These are phyloP conservation scores for Patella ulyssiponensis DNA, from an alignment of 2,888 invertebrate genomes.

Conservation along the genomic window DNA sequence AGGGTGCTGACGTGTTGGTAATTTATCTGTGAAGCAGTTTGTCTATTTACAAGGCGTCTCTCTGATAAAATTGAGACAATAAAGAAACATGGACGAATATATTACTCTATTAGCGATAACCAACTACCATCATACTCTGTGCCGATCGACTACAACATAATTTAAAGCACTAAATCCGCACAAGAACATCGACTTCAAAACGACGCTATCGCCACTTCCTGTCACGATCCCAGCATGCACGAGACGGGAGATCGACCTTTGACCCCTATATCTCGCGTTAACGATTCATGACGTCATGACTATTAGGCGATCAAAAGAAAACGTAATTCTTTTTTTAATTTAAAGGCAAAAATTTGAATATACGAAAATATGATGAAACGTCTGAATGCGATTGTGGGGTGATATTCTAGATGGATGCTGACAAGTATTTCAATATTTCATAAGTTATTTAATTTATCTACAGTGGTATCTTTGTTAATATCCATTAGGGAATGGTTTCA, in stretches of 20 bases:
- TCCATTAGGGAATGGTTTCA: no score
- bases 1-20: no score
- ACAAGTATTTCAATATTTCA: background rate
- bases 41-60: no score
- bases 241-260: constrained; percentile 3
- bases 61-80: no score
- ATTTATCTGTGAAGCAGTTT: no score
- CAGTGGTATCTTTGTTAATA: no score
- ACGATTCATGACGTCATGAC: background rate
- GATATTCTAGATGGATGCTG: background rate
- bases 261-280: constrained; percentile 5
- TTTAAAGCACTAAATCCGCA: background rate
- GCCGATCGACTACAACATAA: background rate
- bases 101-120: no score
- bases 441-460: background rate
- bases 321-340: background rate
- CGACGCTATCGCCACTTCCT: constrained; percentile 4
- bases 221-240: constrained; percentile 4
- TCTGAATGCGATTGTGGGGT: background rate
- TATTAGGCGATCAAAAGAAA: background rate
- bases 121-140: no score
- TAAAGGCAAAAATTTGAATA: background rate
- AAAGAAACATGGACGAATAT: no score
- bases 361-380: constrained; percentile 1
- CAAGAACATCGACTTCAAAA: background rate